Evolutionary conservation across 2,888 invertebrate species (phyloP), one percentile per base, ranked within the genome.

Genomic region (Diaperis boleti): DNA sequence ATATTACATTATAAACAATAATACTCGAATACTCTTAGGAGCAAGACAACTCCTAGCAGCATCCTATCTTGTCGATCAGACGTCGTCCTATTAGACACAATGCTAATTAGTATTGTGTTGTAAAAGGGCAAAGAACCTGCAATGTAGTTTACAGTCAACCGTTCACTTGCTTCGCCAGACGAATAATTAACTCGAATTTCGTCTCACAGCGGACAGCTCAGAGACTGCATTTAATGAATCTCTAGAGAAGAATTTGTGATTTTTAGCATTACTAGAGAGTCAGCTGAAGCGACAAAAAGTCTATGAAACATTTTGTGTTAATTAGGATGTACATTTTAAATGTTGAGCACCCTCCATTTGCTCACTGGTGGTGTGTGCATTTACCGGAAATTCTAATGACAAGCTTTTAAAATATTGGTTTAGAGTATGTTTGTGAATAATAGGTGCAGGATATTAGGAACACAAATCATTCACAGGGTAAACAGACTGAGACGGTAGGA

Each of bases 381-480:
- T n/a, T n/a, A n/a, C n/a, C n/a, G n/a, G n/a, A n/a, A n/a, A n/a
- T n/a, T n/a, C n/a, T n/a, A n/a, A n/a, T n/a, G n/a, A n/a, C n/a
- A n/a, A n/a, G n/a, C n/a, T n/a, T n/a, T 5, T 20, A 26, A 26
- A 26, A 26, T 5, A 8, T 26, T 26, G 26, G n/a, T 26, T 26
- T 6, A 26, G 6, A 3, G n/a, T 5, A 26, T 6, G 26, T 26
- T n/a, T 26, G n/a, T 26, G 26, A 26, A 26, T 7, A 7, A 7
- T 35, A 10, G 10, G 10, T 35, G 35, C 10, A 13, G 35, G 11
- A 15, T 14, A 15, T 39, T 15, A 39, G 20, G 13, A 13, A 54
- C 20, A 39, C 13, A 39, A 54, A 54, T 39, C 26, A 41, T 54
- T 41, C 22, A 26, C 29, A 39, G 15, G 29, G 39, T 41, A 54